These are phyloP conservation scores for Adineta ricciae DNA, from an alignment of 2,888 invertebrate species.

Conservation along the genomic window DNA sequence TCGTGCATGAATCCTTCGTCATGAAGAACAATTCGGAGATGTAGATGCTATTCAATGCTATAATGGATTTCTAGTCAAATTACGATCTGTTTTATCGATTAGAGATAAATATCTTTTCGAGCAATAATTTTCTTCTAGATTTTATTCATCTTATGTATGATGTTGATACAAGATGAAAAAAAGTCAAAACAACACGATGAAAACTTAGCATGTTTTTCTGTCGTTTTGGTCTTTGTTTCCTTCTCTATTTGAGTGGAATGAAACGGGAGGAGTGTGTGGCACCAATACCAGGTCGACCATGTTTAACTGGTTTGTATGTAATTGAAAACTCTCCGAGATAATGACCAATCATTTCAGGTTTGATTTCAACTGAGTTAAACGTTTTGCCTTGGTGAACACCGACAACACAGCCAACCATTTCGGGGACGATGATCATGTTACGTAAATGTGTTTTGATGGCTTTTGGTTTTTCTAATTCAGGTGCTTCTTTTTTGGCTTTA, in stretches of 20 bases:
- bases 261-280: constrained; percentile 93
- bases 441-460: constrained; percentile 95
- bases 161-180: constrained; percentile 9
- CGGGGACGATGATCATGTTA: constrained; percentile 98
- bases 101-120: too few species aligned
- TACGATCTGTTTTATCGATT: too few species aligned
- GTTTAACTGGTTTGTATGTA: constrained; percentile 92
- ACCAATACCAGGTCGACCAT: constrained; percentile 93
- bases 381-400: constrained; percentile 96
- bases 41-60: too few species aligned
- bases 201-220: not conserved
- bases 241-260: constrained; percentile 76
- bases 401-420: constrained; percentile 98
- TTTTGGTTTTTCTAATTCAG: constrained; percentile 84
- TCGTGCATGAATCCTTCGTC: too few species aligned
- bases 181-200: not conserved
- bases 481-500: constrained; percentile 65
- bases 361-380: constrained; percentile 72
- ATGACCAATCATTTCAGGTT: constrained; percentile 92
- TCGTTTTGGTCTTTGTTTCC: too few species aligned
- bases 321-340: constrained; percentile 89
- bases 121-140: not conserved
- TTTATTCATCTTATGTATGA: not conserved
- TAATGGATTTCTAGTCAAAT: too few species aligned
- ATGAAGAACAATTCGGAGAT: too few species aligned